Conservation (phyloP, 2,888 invertebrate genomes). For the Tholera decimalis region DNA sequence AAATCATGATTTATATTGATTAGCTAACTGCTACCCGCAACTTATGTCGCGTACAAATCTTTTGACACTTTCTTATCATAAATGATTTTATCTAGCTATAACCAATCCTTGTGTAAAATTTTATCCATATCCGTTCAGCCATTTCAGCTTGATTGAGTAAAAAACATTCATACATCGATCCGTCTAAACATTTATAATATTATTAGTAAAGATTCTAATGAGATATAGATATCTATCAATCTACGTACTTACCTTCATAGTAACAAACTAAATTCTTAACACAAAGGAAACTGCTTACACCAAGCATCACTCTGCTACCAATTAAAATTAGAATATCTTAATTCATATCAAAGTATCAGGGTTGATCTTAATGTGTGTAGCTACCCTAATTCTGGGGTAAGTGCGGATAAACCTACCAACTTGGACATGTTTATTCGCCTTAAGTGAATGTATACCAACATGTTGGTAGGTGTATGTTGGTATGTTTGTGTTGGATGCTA, state of each 20-base stretch:
- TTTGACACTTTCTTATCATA: too few species aligned
- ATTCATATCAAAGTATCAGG: constrained; percentile 92
- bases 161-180: too few species aligned
- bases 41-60: too few species aligned
- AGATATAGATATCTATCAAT: not conserved
- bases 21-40: too few species aligned
- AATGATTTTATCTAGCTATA: too few species aligned
- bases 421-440: constrained; percentile 88
- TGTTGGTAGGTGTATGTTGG: constrained; percentile 43
- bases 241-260: not conserved
- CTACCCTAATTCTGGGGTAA: constrained; percentile 90
- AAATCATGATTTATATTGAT: too few species aligned
- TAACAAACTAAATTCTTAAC: constrained; percentile 51
- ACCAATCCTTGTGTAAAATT: too few species aligned
- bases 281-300: constrained; percentile 71
- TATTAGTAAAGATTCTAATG: too few species aligned
- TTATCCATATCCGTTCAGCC: too few species aligned
- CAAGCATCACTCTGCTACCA: constrained; percentile 71
- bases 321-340: constrained; percentile 94
- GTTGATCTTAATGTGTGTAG: constrained; percentile 90
- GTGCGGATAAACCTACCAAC: constrained; percentile 82
- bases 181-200: too few species aligned
- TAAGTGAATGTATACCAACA: constrained; percentile 81
- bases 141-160: too few species aligned
- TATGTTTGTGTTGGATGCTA: constrained; percentile 46